phyloP scores from a whole-genome alignment of 2,888 invertebrate species.

The Oscheius sp. region DNA sequence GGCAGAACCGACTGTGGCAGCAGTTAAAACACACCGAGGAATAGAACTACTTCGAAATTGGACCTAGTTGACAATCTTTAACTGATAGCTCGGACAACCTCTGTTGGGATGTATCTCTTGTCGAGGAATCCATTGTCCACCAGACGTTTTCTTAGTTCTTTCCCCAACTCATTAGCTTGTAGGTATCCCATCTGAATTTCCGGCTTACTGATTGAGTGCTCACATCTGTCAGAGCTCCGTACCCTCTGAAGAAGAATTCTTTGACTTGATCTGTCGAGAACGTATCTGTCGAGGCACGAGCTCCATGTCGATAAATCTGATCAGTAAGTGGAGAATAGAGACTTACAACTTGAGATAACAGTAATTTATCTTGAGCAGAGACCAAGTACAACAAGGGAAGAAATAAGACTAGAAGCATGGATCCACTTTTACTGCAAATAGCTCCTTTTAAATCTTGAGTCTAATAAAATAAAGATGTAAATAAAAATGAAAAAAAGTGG shows the following conservation, averaged over 20 bases:
- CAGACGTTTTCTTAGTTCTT: neutral
- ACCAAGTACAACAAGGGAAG: neutral
- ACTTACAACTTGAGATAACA: neutral
- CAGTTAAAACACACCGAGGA: neutral
- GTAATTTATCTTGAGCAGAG: neutral
- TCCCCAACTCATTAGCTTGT: neutral
- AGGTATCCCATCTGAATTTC: neutral
- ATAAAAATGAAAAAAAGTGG: too few relatives aligned
- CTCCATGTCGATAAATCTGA: conserved; percentile 1
- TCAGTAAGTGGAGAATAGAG: neutral
- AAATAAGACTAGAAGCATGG: too few relatives aligned
- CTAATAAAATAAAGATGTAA: too few relatives aligned
- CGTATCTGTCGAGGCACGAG: neutral
- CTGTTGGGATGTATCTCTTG: neutral
- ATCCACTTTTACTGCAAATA: too few relatives aligned
- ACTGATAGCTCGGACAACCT: neutral
- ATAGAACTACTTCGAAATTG: neutral
- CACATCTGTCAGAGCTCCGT: neutral
- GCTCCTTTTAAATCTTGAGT: too few relatives aligned
- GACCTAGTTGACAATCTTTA: neutral
- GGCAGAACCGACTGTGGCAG: neutral
- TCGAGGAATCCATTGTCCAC: neutral
- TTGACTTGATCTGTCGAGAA: neutral
- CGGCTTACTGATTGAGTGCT: neutral
- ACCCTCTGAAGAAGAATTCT: neutral